phyloP scores from a whole-genome alignment of 2,113 vertebrate genomes.

The Halcyon senegalensis region DNA sequence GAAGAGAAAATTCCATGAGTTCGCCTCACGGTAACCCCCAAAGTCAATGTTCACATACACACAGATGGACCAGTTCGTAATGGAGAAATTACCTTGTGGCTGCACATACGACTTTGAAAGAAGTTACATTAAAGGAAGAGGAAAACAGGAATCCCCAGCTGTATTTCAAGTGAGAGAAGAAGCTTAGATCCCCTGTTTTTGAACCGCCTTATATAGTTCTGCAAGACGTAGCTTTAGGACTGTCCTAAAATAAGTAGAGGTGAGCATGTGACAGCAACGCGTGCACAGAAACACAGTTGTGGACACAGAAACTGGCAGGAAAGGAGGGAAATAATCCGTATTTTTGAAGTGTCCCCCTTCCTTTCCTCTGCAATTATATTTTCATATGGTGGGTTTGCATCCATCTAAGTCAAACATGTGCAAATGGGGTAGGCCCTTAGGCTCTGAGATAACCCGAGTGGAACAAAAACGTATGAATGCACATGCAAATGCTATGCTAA shows the following conservation, averaged over 20 bases:
- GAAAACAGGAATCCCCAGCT: not conserved
- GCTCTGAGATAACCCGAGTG: constrained; percentile 32
- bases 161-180: not conserved
- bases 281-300: not conserved
- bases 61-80: not conserved
- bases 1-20: not conserved
- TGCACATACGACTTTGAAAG: not conserved
- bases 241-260: not conserved
- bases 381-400: constrained; percentile 9
- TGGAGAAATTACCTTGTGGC: not conserved
- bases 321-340: not conserved
- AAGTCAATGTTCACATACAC: not conserved
- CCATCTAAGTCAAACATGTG: constrained; percentile 47
- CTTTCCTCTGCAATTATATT: not conserved
- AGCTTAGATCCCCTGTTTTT: not conserved
- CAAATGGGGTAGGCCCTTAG: constrained; percentile 36
- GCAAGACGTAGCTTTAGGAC: not conserved
- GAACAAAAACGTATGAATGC: constrained; percentile 49
- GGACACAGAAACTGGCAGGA: not conserved
- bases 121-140: not conserved
- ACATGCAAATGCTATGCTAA: constrained; percentile 50
- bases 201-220: not conserved
- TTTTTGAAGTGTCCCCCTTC: not conserved
- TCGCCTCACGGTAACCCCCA: not conserved
- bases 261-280: not conserved